A percentile compares a stretch with the other conserved stretches of the same genome.
Evolutionary conservation across 2,888 invertebrate species (phyloP).

Genomic region (Callinectes sapidus): DNA sequence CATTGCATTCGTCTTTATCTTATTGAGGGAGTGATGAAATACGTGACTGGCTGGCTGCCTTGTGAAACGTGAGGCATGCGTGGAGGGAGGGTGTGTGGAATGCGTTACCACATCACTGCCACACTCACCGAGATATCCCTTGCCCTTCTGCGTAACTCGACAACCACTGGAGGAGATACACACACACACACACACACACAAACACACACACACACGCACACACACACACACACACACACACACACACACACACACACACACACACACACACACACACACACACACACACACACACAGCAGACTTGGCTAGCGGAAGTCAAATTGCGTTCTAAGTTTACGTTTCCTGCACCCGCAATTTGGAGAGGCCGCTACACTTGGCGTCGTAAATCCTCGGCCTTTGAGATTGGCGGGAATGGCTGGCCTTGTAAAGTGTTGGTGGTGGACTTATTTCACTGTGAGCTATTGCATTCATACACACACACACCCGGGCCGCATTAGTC

Average conservation of each 20-base stretch:
- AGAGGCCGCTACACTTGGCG: not conserved
- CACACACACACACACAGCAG: not conserved
- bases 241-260: too few relatives aligned
- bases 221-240: too few relatives aligned
- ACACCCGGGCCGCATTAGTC: not conserved
- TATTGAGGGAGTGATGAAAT: not conserved
- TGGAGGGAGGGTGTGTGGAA: not conserved
- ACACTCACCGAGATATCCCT: not conserved
- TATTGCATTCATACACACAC: not conserved
- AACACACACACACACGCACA: too few relatives aligned
- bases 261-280: not conserved
- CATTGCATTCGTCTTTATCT: not conserved
- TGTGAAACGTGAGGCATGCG: not conserved
- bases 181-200: too few relatives aligned
- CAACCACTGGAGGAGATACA: not conserved
- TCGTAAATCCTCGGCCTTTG: not conserved
- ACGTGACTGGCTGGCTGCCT: not conserved
- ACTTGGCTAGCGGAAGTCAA: not conserved
- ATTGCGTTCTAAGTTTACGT: not conserved
- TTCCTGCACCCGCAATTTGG: not conserved
- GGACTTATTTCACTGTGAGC: not conserved
- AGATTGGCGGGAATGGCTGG: not conserved
- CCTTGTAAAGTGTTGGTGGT: not conserved
- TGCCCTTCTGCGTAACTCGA: not conserved
- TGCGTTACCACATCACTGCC: not conserved